Evolutionary conservation across 92 coral and sea anemone species (phyloP), one percentile per base, ranked within the genome.

Genomic region (Umimayanthus chanpuru): DNA sequence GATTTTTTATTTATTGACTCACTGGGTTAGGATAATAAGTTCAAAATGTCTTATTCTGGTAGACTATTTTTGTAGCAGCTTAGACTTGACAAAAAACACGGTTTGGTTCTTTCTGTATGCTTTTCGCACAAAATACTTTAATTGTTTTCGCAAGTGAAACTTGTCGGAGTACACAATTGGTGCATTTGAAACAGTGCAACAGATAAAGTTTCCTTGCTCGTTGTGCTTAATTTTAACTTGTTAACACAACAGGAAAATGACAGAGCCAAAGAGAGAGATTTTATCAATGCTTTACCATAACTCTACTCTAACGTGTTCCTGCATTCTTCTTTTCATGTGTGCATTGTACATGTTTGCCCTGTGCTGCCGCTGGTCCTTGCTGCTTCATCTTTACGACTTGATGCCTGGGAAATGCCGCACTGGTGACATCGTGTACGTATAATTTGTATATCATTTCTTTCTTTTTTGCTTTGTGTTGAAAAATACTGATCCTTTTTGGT

Each of bases 401-500:
- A n/a, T 75, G 28, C 50, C 79, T 39, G 53, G 79, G 25, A 75
- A 75, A 81, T 71, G 79, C 65, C 47, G 78, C 78, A 14, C 32
- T 70, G 87, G 28, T 29, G n/a, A 25, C 53, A 66, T 65, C 79
- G 18, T 70, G 87, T 83, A 83, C 26, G 87, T 83, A 83, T 44
- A 70, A 39, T 28, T 47, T 38, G 26, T 32, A 32, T 72, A 41
- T 83, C 36, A 44, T 43, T 83, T 43, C 21, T 6, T 0, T 81
- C 38, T 81, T 14, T 65, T 4, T 81, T 58, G 21, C 40, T 8
- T 41, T 72, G 16, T 83, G 20, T 43, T 44, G 15, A 39, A 83
- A 68, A 23, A 68, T 82, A 74, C 88, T 83, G 49, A 68, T 56
- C 29, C 36, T 2, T 74, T 41, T 28, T 82, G 90, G 93, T 86